Conservation (phyloP, 2,113 vertebrate genomes). For the Cyphomyrus discorhynchus region DNA sequence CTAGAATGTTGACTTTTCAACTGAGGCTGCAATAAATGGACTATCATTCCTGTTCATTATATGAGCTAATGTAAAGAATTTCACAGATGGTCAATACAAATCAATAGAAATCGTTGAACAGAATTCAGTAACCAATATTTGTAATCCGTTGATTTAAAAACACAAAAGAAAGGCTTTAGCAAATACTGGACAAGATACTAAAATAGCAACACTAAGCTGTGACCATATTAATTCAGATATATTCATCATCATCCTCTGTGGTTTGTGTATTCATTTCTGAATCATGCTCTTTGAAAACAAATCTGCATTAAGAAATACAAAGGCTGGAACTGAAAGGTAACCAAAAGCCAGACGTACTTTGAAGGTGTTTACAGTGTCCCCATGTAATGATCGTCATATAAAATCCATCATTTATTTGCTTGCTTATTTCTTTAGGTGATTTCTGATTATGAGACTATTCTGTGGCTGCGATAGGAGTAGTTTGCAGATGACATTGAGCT, state of each 20-base stretch:
- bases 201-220: not conserved
- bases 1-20: not conserved
- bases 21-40: not conserved
- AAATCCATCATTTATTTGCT: not conserved
- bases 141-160: not conserved
- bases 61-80: not conserved
- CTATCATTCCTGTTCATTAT: not conserved
- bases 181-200: not conserved
- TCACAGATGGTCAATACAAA: not conserved
- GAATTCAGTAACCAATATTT: not conserved
- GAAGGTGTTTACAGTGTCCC: not conserved
- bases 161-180: not conserved
- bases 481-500: not conserved
- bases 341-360: not conserved
- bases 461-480: not conserved
- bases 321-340: not conserved
- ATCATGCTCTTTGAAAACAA: not conserved
- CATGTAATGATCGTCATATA: not conserved
- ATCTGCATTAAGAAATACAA: not conserved
- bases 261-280: not conserved
- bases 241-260: not conserved
- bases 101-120: not conserved
- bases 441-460: not conserved
- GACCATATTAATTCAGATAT: not conserved
- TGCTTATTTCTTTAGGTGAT: not conserved